Evolutionary conservation across 1,140 invertebrate genomes (phyloP), one percentile per base, ranked within the genome.

Genomic region (Conus betulinus): DNA sequence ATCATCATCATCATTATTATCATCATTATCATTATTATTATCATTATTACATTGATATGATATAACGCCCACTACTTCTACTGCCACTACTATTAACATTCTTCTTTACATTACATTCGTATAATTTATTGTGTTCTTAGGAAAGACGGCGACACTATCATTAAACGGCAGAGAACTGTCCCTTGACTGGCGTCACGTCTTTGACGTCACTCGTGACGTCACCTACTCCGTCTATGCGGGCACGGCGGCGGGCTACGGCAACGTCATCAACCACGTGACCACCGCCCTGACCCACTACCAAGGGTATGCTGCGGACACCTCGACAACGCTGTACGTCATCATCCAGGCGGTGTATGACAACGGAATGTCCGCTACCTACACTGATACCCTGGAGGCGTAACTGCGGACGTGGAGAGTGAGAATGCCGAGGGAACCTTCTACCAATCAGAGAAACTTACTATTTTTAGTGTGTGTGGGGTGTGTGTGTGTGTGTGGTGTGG

Each of bases 231-330:
- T 85, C 11, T 85, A 52, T 53, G 84, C 84, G 17, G 84, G 84
- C 39, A 74, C 84, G 7, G 39, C n/a, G 15, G 27, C 52, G 39
- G 84, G 84, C n/a, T 85, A 51, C 52, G 84, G 84, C 74, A 67
- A 85, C 67, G 84, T 85, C 84, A 85, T 85, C 39, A 85, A 85
- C 39, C 84, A 85, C 67, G 84, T 85, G 84, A 76, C 67, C n/a
- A 53, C 71, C 6, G 57, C 8, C 57, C 52, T 4, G 63, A 25
- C 84, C 17, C 27, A 25, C 60, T 85, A 85, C 84, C 6, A 7
- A 74, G 63, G 71, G 13, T 20, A 39, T 3, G 5, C 15, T 20
- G 11, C 25, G 3, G 74, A 76, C 10, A 20, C 63, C 3, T 15
- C 25, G 20, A 15, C 60, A 52, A 39, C 13, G 5, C 4, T 85